Conservation (phyloP, 2,797 vertebrate species). For the Otolemur crassicaudatus region DNA sequence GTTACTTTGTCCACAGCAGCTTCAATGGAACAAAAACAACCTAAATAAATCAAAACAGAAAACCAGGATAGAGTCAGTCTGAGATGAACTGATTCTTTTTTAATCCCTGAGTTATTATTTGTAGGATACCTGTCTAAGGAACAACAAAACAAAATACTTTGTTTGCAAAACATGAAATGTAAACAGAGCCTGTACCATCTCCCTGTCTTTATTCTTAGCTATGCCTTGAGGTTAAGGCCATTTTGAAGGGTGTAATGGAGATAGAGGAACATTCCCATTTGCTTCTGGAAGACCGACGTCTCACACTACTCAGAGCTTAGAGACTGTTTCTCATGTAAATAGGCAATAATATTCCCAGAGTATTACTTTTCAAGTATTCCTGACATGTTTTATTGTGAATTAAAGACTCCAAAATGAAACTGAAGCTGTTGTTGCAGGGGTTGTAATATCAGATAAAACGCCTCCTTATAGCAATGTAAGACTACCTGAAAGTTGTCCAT, state of each 20-base stretch:
- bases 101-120: neutral
- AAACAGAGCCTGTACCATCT: neutral
- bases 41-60: constrained; percentile 38
- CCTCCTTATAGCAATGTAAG: neutral
- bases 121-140: neutral
- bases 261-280: neutral
- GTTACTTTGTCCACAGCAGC: neutral
- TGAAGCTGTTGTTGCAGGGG: neutral
- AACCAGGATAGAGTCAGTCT: neutral
- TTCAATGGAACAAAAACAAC: constrained; percentile 37
- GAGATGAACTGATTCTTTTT: neutral
- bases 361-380: constrained; percentile 5
- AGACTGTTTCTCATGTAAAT: constrained; percentile 18
- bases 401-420: neutral
- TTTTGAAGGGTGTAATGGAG: neutral
- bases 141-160: constrained; percentile 36
- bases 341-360: neutral
- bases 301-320: neutral
- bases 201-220: neutral
- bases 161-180: neutral
- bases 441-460: neutral
- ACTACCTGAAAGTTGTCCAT: fast-evolving
- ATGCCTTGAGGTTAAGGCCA: neutral
- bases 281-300: neutral
- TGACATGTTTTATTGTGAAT: neutral